A percentile compares a stretch with the other conserved stretches of the same genome.
Conservation (phyloP, 2,797 vertebrate genomes). For the Falco novaeseelandiae region DNA sequence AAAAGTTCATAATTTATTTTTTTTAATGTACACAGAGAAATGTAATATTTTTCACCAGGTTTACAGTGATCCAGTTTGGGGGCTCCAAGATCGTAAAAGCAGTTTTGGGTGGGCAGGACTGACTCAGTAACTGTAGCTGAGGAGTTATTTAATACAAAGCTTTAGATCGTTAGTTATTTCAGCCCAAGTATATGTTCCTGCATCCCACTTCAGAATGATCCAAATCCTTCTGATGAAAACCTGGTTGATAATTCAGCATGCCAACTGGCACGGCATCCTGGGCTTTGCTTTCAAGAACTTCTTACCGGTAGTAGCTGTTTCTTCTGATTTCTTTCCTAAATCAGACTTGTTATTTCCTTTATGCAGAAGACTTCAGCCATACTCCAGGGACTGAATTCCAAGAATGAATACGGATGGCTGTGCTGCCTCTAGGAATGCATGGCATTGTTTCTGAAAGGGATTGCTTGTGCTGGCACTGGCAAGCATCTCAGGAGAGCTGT, state of each 20-base stretch:
- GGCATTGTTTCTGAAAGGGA: not conserved
- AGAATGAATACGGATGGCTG: not conserved
- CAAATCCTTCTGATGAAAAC: not conserved
- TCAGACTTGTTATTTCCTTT: not conserved
- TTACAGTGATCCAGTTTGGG: not conserved
- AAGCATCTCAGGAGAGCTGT: not conserved
- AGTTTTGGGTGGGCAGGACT: not conserved
- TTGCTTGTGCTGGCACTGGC: not conserved
- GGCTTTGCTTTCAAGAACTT: not conserved
- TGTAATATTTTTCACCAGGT: not conserved
- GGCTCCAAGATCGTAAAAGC: not conserved
- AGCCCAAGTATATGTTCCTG: not conserved
- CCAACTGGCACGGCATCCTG: not conserved
- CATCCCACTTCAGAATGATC: not conserved
- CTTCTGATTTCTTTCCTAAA: not conserved
- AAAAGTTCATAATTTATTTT: not conserved
- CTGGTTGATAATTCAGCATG: not conserved
- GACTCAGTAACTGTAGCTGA: not conserved
- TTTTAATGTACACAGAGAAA: not conserved
- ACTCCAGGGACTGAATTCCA: not conserved
- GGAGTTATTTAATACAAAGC: not conserved
- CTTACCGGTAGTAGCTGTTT: not conserved
- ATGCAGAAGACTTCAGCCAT: not conserved
- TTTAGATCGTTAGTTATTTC: not conserved
- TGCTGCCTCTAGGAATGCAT: not conserved